Percentiles rank a stretch among this genome's conserved stretches.
Evolutionary conservation across 1,140 invertebrate genomes (phyloP).

Genomic region (Bacillus rossius): DNA sequence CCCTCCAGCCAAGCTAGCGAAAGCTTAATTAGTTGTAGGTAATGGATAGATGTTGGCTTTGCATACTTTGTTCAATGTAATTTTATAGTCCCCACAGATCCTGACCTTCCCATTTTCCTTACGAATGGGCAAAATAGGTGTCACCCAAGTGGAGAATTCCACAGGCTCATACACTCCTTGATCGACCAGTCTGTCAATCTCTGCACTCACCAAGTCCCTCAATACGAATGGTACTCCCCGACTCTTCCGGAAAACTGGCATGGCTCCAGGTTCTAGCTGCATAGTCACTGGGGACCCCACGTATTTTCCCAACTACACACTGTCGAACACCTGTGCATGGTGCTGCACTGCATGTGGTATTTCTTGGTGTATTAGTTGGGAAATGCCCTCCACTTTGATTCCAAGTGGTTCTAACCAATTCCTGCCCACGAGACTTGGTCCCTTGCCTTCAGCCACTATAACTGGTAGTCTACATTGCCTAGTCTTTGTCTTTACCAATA

Average conservation of each 20-base stretch:
- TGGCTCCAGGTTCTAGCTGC: not conserved
- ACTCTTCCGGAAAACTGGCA: constrained; percentile 11
- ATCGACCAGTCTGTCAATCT: constrained; percentile 26
- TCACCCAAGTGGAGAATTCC: constrained; percentile 20
- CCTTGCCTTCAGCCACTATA: no score
- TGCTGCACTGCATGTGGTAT: not conserved
- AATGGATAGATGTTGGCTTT: constrained; percentile 7
- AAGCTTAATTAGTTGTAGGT: constrained; percentile 23
- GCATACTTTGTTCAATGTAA: constrained; percentile 20
- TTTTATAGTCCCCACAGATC: constrained; percentile 36
- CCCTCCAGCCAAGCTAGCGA: no score
- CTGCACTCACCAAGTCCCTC: constrained; percentile 21
- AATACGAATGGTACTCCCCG: constrained; percentile 3
- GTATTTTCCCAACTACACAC: not conserved
- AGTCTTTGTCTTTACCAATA: no score
- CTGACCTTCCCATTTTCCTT: constrained; percentile 23
- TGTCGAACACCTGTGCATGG: not conserved
- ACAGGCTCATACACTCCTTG: constrained; percentile 24
- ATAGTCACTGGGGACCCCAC: not conserved
- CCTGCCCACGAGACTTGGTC: no score
- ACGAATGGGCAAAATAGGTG: constrained; percentile 7
- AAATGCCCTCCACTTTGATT: no score
- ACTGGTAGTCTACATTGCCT: no score
- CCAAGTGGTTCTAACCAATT: no score
- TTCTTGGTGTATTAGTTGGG: no score